Evolutionary conservation across 2,888 invertebrate species (phyloP), one percentile per base, ranked within the genome.

Genomic region (Netelia fuscicornis): DNA sequence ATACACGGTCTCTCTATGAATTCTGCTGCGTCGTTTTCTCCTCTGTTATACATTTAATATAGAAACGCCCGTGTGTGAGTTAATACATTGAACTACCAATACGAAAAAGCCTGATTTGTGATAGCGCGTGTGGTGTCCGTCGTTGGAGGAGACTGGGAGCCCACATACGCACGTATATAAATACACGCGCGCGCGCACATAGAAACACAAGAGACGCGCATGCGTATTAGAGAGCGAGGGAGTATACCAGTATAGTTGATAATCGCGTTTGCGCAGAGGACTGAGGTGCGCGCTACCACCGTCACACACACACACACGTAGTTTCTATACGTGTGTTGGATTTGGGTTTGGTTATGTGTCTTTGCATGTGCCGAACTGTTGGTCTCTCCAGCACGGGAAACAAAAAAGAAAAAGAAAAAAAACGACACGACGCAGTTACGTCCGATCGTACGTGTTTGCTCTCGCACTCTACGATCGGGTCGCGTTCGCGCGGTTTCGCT

Each of bases 231-330:
- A 56, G 42, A 62, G 77, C 67, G 76, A 71, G 71, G 37, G 52
- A 67, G 77, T 78, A 65, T 56, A 44, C 25, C 56, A 68, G 80
- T 58, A 56, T 17, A 17, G 84, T 81, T 84, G 77, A 81, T 84
- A 77, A 84, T 84, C 84, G 81, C 84, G 81, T 77, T 81, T 81
- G 84, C 81, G 81, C 84, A 78, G 68, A 81, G 72, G 17, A 72
- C 44, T 77, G 20, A 67, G 42, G 54, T 64, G 71, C 67, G 72
- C 72, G 76, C 76, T 64, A 60, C 56, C 37, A 54, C 76, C 67
- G 17, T 17, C 17, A 17, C 17, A 17, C 17, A 17, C 17, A 17
- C 17, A 17, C 17, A 17, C 65, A 37, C 42, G 76, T 23, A 52
- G 62, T 64, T 74, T 42, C 37, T 75, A 30, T 30, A 30, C 30